A percentile compares a stretch with the other conserved stretches of the same genome.
These are phyloP conservation scores for Carlito syrichta DNA, from an alignment of 2,113 vertebrate species.

Conservation along the genomic window DNA sequence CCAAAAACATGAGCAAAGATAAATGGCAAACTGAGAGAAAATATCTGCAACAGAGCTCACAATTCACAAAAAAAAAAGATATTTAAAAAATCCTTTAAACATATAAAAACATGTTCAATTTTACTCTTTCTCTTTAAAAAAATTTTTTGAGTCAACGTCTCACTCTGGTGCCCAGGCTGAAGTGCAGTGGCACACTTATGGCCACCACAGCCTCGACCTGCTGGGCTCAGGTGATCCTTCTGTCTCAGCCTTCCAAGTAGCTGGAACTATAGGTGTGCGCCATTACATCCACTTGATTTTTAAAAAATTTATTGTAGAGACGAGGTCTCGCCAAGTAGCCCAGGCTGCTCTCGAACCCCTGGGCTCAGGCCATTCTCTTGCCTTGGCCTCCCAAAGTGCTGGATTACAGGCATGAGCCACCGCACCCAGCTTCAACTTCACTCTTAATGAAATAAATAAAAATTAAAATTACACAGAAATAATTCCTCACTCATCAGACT, in stretches of 20 bases:
- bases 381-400: background rate
- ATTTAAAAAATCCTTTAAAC: background rate
- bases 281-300: background rate
- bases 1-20: constrained; percentile 1
- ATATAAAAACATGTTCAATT: background rate
- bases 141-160: background rate
- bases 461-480: background rate
- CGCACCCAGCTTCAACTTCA: background rate
- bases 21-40: background rate
- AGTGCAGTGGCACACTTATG: background rate
- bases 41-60: background rate
- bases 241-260: background rate
- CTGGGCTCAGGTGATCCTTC: background rate
- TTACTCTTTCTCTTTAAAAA: background rate
- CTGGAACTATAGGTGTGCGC: background rate
- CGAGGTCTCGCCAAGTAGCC: background rate
- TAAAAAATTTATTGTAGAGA: background rate
- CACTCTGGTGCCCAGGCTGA: background rate
- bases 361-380: background rate
- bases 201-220: background rate
- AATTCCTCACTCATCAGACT: background rate
- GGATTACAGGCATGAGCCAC: background rate
- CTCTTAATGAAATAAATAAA: background rate
- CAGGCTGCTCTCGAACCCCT: background rate
- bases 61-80: background rate